Evolutionary conservation across 1,140 invertebrate genomes (phyloP).

Genomic region (Drosophila kurseongensis): DNA sequence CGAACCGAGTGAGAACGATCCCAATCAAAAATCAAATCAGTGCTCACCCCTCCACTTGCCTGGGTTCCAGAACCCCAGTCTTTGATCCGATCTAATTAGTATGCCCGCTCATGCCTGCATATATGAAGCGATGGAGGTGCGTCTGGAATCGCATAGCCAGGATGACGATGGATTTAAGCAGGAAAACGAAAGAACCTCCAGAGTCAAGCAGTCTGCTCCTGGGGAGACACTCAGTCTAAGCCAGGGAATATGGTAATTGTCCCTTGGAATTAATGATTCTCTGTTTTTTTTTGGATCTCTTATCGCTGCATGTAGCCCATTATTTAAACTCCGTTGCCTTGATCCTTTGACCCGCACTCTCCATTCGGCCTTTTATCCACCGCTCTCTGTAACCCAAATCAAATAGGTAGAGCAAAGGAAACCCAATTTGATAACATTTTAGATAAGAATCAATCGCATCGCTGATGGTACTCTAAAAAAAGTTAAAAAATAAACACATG

Average conservation of each 20-base stretch:
- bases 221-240: conserved; percentile 71
- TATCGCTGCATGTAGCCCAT: conserved; percentile 70
- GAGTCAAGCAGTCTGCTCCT: conserved; percentile 74
- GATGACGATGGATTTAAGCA: conserved; percentile 22
- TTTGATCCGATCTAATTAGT: conserved; percentile 68
- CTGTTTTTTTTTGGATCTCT: conserved; percentile 33
- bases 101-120: conserved; percentile 78
- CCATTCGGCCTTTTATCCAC: conserved; percentile 64
- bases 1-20: conserved; percentile 40
- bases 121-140: conserved; percentile 64
- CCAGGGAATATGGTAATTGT: conserved; percentile 74
- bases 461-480: conserved; percentile 30
- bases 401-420: conserved; percentile 49
- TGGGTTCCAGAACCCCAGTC: neutral
- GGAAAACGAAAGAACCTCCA: conserved; percentile 47
- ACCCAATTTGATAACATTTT: conserved; percentile 77
- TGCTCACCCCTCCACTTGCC: conserved; percentile 18
- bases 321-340: conserved; percentile 57
- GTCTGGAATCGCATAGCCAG: conserved; percentile 57
- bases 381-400: conserved; percentile 26
- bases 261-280: conserved; percentile 24
- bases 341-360: conserved; percentile 76
- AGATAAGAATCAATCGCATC: conserved; percentile 77
- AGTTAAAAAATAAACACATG: conserved; percentile 29
- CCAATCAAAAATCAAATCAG: conserved; percentile 69